Percentiles rank a stretch among this genome's conserved stretches.
phyloP scores from a whole-genome alignment of 2,113 vertebrate species.

The Dinomys branickii region DNA sequence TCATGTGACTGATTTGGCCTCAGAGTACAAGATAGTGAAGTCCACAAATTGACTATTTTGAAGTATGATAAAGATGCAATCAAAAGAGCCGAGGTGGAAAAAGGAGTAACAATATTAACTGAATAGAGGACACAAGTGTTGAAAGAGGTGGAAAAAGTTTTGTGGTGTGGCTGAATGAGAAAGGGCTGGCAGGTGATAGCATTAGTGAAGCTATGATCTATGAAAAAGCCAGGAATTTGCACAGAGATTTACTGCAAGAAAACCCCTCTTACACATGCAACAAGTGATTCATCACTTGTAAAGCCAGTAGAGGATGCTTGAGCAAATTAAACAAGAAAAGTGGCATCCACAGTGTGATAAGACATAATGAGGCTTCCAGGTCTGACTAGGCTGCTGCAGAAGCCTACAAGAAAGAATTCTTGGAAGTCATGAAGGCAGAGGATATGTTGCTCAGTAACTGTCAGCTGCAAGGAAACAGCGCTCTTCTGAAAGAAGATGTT shows the following conservation, averaged over 20 bases:
- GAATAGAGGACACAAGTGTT: background rate
- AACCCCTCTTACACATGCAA: background rate
- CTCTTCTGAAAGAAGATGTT: background rate
- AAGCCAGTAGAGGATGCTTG: background rate
- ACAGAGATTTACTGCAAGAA: background rate
- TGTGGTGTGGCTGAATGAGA: background rate
- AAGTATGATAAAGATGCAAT: background rate
- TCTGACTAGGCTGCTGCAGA: background rate
- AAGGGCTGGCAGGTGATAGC: background rate
- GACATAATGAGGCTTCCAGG: background rate
- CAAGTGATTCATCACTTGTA: background rate
- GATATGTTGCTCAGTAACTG: background rate
- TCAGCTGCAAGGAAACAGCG: background rate
- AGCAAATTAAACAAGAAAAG: background rate
- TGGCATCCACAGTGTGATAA: background rate
- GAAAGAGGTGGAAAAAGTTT: background rate
- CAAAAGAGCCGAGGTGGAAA: background rate
- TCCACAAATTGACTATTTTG: background rate
- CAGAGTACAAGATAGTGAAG: background rate
- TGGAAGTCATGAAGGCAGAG: background rate
- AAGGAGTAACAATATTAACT: background rate
- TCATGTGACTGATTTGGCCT: background rate
- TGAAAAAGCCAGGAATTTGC: background rate
- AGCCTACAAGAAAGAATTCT: background rate
- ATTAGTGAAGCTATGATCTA: background rate